Evolutionary conservation across 2,113 vertebrate species (phyloP).

Genomic region (Ptychochromis oligacanthus): DNA sequence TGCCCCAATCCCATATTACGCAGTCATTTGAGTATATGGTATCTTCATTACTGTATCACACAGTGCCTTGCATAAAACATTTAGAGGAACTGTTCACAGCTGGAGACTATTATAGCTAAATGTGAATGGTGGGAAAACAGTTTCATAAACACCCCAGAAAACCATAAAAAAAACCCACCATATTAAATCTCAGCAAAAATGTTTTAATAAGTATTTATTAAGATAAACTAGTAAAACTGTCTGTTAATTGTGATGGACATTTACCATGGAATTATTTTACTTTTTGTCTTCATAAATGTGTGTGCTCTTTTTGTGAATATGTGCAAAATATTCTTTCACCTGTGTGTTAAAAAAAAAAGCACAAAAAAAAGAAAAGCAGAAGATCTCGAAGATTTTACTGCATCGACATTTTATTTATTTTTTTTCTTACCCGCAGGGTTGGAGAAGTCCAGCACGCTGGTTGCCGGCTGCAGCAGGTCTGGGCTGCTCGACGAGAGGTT

Average conservation of each 20-base stretch:
- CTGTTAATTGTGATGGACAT: neutral
- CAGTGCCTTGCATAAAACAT: neutral
- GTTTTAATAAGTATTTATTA: neutral
- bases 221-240: neutral
- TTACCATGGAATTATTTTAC: neutral
- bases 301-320: neutral
- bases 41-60: neutral
- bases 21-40: neutral
- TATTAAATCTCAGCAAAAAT: neutral
- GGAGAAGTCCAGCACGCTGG: conserved; percentile 91
- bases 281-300: neutral
- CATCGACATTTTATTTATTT: rapidly evolving
- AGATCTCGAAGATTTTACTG: neutral
- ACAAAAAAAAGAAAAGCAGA: too few species aligned
- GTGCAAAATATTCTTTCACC: too few species aligned
- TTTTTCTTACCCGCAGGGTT: conserved; percentile 87
- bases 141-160: neutral
- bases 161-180: neutral
- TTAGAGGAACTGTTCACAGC: neutral
- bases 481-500: conserved; percentile 95
- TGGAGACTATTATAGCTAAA: neutral
- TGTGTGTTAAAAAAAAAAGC: too few species aligned
- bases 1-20: neutral
- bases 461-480: conserved; percentile 92
- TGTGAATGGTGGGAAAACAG: neutral